A percentile compares a stretch with the other conserved stretches of the same genome.
Evolutionary conservation across 2,113 vertebrate genomes (phyloP).

Genomic region (Climacteris rufus): DNA sequence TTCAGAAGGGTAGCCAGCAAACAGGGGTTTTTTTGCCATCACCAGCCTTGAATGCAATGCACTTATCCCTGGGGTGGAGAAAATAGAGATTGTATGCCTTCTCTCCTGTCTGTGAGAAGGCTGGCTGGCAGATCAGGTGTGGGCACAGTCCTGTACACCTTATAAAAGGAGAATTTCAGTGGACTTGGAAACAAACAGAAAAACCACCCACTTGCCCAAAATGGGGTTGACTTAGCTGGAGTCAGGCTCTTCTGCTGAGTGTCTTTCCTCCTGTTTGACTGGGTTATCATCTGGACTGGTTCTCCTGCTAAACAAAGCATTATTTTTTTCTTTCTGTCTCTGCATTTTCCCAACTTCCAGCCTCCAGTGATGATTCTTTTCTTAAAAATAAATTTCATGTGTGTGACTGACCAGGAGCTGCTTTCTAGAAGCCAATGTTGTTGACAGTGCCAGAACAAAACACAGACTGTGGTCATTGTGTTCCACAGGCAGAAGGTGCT

Average conservation of each 20-base stretch:
- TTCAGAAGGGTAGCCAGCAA: neutral
- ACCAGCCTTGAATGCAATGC: neutral
- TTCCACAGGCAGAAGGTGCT: neutral
- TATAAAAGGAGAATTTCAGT: neutral
- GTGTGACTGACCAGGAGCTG: neutral
- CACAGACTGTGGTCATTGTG: neutral
- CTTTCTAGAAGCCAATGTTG: neutral
- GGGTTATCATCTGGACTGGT: neutral
- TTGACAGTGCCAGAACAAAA: neutral
- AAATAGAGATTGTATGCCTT: neutral
- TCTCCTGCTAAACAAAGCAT: neutral
- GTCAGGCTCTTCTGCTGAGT: neutral
- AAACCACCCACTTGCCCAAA: neutral
- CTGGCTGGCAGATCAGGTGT: neutral
- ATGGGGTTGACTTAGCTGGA: neutral
- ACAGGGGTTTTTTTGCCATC: neutral
- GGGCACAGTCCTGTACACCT: neutral
- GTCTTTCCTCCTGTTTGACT: neutral
- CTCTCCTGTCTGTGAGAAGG: neutral
- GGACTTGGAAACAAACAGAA: neutral
- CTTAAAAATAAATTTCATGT: neutral
- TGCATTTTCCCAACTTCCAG: neutral
- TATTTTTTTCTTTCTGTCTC: neutral
- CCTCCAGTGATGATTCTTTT: neutral
- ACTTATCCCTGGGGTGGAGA: neutral